These are phyloP conservation scores for Lucifuga dentata DNA, from an alignment of 2,113 vertebrate genomes.

Conservation along the genomic window DNA sequence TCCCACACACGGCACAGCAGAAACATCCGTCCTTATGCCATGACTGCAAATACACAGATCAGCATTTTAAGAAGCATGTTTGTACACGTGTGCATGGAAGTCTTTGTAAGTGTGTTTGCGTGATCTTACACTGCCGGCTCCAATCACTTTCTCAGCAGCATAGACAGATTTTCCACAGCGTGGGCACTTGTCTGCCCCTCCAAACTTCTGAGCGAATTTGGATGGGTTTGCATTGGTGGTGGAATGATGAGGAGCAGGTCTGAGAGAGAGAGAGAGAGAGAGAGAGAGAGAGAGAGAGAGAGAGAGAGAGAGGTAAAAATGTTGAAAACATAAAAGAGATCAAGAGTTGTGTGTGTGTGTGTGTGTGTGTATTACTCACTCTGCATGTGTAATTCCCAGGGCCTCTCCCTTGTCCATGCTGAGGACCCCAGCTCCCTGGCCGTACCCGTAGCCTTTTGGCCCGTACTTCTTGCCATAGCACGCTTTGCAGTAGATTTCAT, in stretches of 20 bases:
- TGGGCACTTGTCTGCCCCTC: constrained; percentile 88
- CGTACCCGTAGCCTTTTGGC: constrained; percentile 95
- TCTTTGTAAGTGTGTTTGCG: not conserved
- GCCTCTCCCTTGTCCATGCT: constrained; percentile 92
- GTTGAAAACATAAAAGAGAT: too few species aligned
- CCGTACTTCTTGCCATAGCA: constrained; percentile 96
- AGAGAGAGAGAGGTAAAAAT: not conserved
- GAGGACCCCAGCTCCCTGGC: constrained; percentile 91
- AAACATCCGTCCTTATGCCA: constrained; percentile 95
- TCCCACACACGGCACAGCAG: constrained; percentile 92
- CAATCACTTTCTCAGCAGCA: constrained; percentile 94
- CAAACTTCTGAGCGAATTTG: constrained; percentile 89
- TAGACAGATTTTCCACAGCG: constrained; percentile 92
- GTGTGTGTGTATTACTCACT: constrained; percentile 81
- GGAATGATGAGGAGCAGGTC: constrained; percentile 82
- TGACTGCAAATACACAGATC: constrained; percentile 76
- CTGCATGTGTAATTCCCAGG: constrained; percentile 88
- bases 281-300: not conserved
- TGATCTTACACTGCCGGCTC: constrained; percentile 90
- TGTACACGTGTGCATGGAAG: not conserved
- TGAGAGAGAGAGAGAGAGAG: constrained; percentile 23
- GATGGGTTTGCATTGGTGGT: constrained; percentile 89
- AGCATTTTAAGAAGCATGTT: not conserved
- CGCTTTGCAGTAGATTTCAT: constrained; percentile 95
- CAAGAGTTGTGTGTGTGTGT: not conserved